phyloP scores from a whole-genome alignment of 2,888 invertebrate genomes.

The Charanyca ferruginea region DNA sequence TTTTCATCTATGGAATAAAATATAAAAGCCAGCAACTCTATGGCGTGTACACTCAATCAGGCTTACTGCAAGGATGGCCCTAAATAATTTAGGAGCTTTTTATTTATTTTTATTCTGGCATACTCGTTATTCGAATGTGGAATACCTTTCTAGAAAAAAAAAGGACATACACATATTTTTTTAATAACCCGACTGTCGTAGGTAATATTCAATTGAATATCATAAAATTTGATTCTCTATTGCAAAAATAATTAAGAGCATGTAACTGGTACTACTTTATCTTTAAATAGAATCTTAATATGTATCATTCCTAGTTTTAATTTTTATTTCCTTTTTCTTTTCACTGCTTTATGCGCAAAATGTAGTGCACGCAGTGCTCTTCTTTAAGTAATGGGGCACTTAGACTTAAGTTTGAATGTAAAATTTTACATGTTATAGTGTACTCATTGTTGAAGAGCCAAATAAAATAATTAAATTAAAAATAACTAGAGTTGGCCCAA shows the following conservation, averaged over 20 bases:
- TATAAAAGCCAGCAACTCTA: neutral
- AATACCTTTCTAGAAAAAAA: neutral
- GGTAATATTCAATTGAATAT: too few species aligned
- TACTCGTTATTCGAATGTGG: neutral
- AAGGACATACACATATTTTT: neutral
- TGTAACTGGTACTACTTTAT: neutral
- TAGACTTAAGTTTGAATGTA: too few species aligned
- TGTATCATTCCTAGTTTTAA: too few species aligned
- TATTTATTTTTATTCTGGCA: neutral
- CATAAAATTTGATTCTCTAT: neutral
- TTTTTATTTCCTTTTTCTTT: too few species aligned
- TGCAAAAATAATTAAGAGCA: neutral
- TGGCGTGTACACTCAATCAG: neutral
- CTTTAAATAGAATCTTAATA: too few species aligned
- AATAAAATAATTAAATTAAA: too few species aligned
- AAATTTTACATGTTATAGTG: too few species aligned
- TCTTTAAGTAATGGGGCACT: too few species aligned
- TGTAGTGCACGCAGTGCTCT: too few species aligned
- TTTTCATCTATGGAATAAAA: conserved; percentile 27
- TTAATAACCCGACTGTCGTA: too few species aligned
- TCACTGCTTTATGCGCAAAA: too few species aligned
- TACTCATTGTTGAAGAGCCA: too few species aligned
- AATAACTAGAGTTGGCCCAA: neutral
- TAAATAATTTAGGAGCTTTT: conserved; percentile 2
- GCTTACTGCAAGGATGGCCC: neutral